Conservation (phyloP, 2,113 vertebrate genomes). For the Periophthalmodon schlosseri region DNA sequence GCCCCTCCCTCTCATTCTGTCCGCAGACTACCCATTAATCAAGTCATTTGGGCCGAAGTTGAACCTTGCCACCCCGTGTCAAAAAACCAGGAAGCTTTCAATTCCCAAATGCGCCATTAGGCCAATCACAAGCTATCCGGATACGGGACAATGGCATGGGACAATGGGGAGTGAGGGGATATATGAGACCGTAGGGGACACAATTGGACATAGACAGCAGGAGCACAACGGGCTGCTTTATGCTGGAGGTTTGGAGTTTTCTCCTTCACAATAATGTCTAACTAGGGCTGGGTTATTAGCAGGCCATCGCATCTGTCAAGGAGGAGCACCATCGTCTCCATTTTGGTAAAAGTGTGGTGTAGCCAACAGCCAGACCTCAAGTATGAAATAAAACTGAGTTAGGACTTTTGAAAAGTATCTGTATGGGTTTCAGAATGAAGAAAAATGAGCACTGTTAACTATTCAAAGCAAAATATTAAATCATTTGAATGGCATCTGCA, state of each 20-base stretch:
- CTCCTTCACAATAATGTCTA: constrained; percentile 8
- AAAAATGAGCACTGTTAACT: not conserved
- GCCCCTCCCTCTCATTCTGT: constrained; percentile 66
- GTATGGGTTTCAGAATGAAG: too few relatives aligned
- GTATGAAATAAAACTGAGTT: too few relatives aligned
- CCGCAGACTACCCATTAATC: constrained; percentile 75
- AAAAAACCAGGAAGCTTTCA: constrained; percentile 71
- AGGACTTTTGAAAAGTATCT: too few relatives aligned
- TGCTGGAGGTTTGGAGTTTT: constrained; percentile 43
- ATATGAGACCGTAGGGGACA: constrained; percentile 46
- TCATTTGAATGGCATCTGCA: too few relatives aligned
- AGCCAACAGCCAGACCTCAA: not conserved
- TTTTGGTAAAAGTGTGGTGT: not conserved
- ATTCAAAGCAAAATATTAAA: too few relatives aligned
- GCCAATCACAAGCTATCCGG: constrained; percentile 59
- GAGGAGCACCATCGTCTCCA: not conserved
- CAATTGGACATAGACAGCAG: constrained; percentile 50
- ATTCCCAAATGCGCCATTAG: constrained; percentile 63
- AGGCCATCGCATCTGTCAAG: constrained; percentile 7
- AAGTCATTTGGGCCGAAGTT: constrained; percentile 59
- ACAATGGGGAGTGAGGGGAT: constrained; percentile 53
- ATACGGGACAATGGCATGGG: constrained; percentile 47
- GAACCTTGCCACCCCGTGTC: constrained; percentile 63
- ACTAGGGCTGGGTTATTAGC: not conserved
- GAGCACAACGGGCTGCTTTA: constrained; percentile 51